Conservation (phyloP, 2,797 vertebrate species). For the Cirrhinus mrigala region DNA sequence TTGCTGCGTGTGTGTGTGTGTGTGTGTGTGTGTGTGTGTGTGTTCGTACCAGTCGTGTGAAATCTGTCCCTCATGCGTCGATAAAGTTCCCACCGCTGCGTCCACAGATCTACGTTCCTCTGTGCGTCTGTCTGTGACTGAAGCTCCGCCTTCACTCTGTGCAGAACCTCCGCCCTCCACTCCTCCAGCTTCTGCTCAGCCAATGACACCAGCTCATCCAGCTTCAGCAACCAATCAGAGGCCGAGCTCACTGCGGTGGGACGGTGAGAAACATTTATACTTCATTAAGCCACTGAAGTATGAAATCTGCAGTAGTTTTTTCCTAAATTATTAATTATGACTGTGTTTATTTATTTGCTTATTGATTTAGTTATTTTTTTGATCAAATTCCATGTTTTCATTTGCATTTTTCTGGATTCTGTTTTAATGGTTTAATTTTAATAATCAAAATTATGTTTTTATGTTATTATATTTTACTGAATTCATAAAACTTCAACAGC, state of each 20-base stretch:
- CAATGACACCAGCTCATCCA: constrained; percentile 75
- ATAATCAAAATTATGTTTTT: too few species aligned
- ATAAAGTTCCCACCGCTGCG: constrained; percentile 77
- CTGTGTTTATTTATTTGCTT: too few species aligned
- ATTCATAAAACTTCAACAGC: too few species aligned
- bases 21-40: background rate
- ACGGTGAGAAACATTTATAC: background rate
- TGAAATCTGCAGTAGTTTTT: background rate
- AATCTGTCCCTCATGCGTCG: constrained; percentile 80
- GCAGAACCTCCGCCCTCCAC: constrained; percentile 68
- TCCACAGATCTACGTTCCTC: constrained; percentile 76
- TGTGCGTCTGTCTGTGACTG: constrained; percentile 72
- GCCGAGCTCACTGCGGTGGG: constrained; percentile 69
- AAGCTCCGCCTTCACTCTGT: constrained; percentile 63
- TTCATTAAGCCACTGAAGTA: background rate
- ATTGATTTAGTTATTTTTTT: too few species aligned
- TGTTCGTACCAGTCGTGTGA: constrained; percentile 72
- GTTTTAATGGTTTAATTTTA: background rate
- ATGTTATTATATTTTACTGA: too few species aligned
- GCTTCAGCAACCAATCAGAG: constrained; percentile 75
- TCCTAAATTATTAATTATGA: too few species aligned
- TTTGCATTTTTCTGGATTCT: background rate
- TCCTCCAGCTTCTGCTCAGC: constrained; percentile 72
- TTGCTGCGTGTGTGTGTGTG: background rate
- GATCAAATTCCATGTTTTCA: background rate